Percentiles rank a stretch among this genome's conserved stretches.
Evolutionary conservation across 1,140 invertebrate species (phyloP).

Genomic region (Heterodera schachtii): DNA sequence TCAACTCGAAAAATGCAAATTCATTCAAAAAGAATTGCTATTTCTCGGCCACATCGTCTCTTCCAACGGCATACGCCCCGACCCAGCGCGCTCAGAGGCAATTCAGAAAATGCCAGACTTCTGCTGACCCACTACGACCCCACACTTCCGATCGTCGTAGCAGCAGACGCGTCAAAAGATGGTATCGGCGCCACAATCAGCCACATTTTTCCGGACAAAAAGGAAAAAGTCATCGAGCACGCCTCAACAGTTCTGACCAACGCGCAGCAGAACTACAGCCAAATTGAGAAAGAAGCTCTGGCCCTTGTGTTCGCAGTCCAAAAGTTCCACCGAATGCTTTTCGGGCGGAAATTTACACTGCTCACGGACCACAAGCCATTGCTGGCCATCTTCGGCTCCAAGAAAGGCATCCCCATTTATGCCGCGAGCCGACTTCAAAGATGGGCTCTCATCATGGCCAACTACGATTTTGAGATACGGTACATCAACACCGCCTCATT

Average conservation of each 20-base stretch:
- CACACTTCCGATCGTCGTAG: conserved; percentile 44
- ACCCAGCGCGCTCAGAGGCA: conserved; percentile 39
- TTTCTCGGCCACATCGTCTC: conserved; percentile 43
- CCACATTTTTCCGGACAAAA: conserved; percentile 18
- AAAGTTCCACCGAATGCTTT: conserved; percentile 69
- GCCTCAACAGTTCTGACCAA: conserved; percentile 51
- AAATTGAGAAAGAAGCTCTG: conserved; percentile 33
- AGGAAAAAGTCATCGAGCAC: not conserved
- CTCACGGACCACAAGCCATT: conserved; percentile 67
- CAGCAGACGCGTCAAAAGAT: conserved; percentile 56
- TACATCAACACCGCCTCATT: too few species aligned
- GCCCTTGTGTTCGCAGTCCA: not conserved
- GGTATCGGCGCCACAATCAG: conserved; percentile 55
- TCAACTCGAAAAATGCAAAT: too few species aligned
- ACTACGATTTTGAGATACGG: too few species aligned
- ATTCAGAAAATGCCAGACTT: conserved; percentile 44
- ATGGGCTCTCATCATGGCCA: too few species aligned
- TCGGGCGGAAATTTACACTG: conserved; percentile 67
- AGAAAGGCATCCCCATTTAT: not conserved
- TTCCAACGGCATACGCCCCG: conserved; percentile 44
- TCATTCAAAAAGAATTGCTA: conserved; percentile 13
- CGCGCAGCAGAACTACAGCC: conserved; percentile 68
- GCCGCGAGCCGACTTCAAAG: too few species aligned
- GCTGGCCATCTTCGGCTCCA: not conserved
- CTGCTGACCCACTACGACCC: conserved; percentile 51